Base-by-base conservation (phyloP, 2,888 invertebrate species). In the Exephanes ischioxanthus region DNA sequence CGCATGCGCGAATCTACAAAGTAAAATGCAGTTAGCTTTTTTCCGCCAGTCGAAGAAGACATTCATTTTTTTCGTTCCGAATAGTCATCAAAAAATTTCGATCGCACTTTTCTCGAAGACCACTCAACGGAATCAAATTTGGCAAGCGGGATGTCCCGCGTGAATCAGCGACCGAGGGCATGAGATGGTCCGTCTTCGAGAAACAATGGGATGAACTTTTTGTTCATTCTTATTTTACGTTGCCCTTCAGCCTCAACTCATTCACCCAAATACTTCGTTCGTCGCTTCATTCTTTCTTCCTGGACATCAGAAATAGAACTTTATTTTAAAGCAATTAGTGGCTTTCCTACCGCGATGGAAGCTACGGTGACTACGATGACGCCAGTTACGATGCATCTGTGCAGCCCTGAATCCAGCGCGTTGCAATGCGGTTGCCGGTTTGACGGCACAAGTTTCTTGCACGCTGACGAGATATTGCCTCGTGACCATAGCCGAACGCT, bases 1-100 rank as follows among this genome's bases (percentile, higher is more conserved):
- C 87, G 87, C 93, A 93, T 48, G 88, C 81, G 30, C 88, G 87
- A 70, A 93, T 89, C 93, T 93, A 85, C 66, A 87, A 87, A 63
- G 70, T 72, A 77, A 48, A 72, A 55, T 53, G 11, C 16, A 68
- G 22, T 75, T 16, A 79, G 33, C 51, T 22, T 53, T 79, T 76
- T 16, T 55, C 51, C 14, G 30, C 19, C 9, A 2, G n/a, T 6
- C 3, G 9, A 26, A 11, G 14, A 26, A 26, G 11, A 76, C 11
- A 37, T n/a, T 19, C 16, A 41, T 41, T 51, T n/a, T 45, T 51
- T 67, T 19, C 45, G 3, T 45, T 14, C 45, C 45, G 45, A 45
- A 45, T 16, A 45, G 0, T 1, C 1, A 3, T 2, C 45, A 0
- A 45, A 14, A 11, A 14, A 14, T 48, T 14, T 48, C 3, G 16